Percentiles rank a stretch among this genome's conserved stretches.
phyloP scores from a whole-genome alignment of 2,113 vertebrate genomes.

The Sinocyclocheilus rhinocerous region DNA sequence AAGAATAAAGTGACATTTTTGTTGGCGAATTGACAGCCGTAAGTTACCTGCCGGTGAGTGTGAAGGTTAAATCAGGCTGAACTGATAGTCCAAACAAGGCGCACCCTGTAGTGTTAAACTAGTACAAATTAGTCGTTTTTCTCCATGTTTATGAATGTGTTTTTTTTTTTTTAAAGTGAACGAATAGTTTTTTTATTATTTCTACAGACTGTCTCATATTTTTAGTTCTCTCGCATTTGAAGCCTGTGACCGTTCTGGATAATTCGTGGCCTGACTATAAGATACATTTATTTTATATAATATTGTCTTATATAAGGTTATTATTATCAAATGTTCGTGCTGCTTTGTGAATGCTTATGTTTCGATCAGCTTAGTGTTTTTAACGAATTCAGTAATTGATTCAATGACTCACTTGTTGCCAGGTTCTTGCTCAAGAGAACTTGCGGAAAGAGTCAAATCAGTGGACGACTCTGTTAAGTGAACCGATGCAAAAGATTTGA shows the following conservation, averaged over 20 bases:
- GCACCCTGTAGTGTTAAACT: not conserved
- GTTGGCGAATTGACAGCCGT: not conserved
- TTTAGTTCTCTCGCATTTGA: no score
- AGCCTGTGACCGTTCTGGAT: no score
- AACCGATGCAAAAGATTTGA: no score
- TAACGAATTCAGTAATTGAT: not conserved
- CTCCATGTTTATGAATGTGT: not conserved
- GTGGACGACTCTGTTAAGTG: no score
- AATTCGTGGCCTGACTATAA: no score
- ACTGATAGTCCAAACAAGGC: not conserved
- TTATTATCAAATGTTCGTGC: not conserved
- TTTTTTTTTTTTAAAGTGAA: not conserved
- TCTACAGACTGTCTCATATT: no score
- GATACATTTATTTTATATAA: not conserved
- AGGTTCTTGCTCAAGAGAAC: not conserved
- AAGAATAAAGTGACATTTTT: not conserved
- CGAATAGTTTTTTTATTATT: not conserved
- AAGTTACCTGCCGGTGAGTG: not conserved
- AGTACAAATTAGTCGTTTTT: not conserved
- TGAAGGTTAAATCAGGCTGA: not conserved
- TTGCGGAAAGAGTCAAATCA: not conserved
- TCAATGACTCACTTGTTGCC: not conserved
- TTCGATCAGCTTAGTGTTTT: not conserved
- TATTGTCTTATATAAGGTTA: no score
- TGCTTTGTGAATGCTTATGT: not conserved